Evolutionary conservation across 2,113 vertebrate genomes (phyloP).

Genomic region (Chiloscyllium plagiosum): DNA sequence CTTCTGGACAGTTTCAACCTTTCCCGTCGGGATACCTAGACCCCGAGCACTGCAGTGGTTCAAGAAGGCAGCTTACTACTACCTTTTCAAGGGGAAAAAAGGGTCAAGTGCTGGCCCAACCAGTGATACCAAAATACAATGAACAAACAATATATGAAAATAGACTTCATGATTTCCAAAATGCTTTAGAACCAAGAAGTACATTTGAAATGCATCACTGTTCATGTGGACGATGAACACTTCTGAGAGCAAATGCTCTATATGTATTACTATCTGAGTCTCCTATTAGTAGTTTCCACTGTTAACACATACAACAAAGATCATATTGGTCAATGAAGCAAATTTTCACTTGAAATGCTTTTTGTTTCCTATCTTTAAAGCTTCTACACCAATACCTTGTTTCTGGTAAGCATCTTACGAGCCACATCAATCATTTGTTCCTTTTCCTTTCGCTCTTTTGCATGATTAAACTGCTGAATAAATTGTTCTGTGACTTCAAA

Average conservation of each 20-base stretch:
- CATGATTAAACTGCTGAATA: conserved; percentile 46
- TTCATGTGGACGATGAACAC: neutral
- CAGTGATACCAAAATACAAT: too few species aligned
- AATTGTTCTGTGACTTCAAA: conserved; percentile 53
- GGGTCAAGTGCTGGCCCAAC: too few species aligned
- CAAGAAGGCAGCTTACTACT: too few species aligned
- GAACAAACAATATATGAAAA: too few species aligned
- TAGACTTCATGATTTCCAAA: neutral
- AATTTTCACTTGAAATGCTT: neutral
- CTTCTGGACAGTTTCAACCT: too few species aligned
- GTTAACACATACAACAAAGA: neutral
- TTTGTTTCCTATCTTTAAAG: neutral
- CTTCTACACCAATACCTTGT: conserved; percentile 43
- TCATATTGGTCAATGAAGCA: neutral
- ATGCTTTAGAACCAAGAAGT: neutral
- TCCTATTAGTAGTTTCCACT: neutral
- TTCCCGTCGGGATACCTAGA: too few species aligned
- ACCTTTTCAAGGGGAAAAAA: too few species aligned
- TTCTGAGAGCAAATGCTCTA: neutral
- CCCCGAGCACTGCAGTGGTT: too few species aligned
- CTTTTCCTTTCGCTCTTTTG: conserved; percentile 43
- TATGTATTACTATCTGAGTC: neutral
- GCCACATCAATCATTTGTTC: conserved; percentile 43
- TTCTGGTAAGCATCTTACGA: conserved; percentile 48
- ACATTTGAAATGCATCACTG: neutral